These are phyloP conservation scores for Calonectris borealis DNA, from an alignment of 2,113 vertebrate species.

Conservation along the genomic window DNA sequence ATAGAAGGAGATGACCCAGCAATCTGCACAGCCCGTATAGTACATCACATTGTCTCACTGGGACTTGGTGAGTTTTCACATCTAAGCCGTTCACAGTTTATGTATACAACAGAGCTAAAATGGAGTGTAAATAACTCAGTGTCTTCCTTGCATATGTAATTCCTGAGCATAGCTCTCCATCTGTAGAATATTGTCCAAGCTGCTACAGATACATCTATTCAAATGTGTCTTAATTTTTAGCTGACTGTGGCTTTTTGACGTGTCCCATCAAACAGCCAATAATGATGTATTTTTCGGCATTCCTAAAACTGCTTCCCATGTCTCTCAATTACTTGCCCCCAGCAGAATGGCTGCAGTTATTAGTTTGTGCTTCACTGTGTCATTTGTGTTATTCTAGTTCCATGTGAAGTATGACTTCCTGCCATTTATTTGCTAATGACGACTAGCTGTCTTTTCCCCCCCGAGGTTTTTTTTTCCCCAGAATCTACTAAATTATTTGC, in stretches of 20 bases:
- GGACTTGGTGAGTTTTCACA: not conserved
- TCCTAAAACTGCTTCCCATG: not conserved
- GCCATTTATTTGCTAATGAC: slow-evolving; percentile 20
- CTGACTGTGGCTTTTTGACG: slow-evolving; percentile 28
- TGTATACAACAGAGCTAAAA: not conserved
- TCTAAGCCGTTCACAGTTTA: not conserved
- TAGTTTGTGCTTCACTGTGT: slow-evolving; percentile 15
- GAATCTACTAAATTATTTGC: not conserved
- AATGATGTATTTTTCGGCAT: slow-evolving; percentile 20
- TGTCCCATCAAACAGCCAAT: slow-evolving; percentile 3
- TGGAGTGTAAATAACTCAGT: not conserved
- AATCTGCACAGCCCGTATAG: not conserved
- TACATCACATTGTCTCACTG: not conserved
- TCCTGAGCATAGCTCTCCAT: not conserved
- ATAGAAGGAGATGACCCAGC: not conserved
- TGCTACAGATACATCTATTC: not conserved
- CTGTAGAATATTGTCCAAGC: not conserved
- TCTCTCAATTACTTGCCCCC: slow-evolving; percentile 17
- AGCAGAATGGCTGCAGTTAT: slow-evolving; percentile 40
- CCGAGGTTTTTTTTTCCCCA: not conserved
- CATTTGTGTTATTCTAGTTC: slow-evolving; percentile 9
- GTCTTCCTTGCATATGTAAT: not conserved
- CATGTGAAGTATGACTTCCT: slow-evolving; percentile 51
- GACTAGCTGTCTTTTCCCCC: not conserved
- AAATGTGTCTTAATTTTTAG: not conserved